Evolutionary conservation across 2,797 vertebrate species (phyloP), one percentile per base, ranked within the genome.

Genomic region (Mallotus villosus): DNA sequence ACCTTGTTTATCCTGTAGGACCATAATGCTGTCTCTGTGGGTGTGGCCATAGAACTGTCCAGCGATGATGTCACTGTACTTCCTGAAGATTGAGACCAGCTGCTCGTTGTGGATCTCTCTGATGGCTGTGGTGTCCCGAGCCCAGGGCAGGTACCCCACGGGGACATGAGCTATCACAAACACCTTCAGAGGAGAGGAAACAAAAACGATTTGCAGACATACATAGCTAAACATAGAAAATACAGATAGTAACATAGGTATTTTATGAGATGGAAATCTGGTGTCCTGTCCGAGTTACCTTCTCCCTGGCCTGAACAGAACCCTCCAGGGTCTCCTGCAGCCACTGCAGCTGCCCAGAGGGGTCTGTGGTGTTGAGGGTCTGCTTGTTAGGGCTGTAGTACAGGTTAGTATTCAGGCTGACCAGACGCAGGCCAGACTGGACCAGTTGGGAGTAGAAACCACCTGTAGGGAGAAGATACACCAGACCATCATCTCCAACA

Each of bases 11-110:
- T 97, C 94, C 70, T 94, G 79, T 81, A 99, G 93, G 73, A 98
- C 90, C 97, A 98, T 98, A 77, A 98, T 68, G 83, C 95, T 97
- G 83, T 99, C 97, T 68, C 93, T 90, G 80, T 99, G 97, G 24
- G 95, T 98, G 87, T 99, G 97, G 68, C 97, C 97, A 25, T 95
- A 99, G 91, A 99, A 98, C 7, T 99, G 97, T 11, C 95, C 96
- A 0, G 75, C 88, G 55, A 98, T 94, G 63, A 99, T 79, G 3
- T 84, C 78, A 24, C 93, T 95, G 91, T 95, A 94, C 68, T 84
- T 87, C 82, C 95, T 93, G 84, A 96, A 95, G 83, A 98, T 95
- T 77, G 85, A 76, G 57, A 98, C 88, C 77, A 99, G 87, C 73
- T 87, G 92, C 81, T 98, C 94, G 68, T 98, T 99, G 86, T 95